Percentiles rank a stretch among this genome's conserved stretches.
Evolutionary conservation across 2,797 vertebrate genomes (phyloP).

Genomic region (Knipowitschia caucasica): DNA sequence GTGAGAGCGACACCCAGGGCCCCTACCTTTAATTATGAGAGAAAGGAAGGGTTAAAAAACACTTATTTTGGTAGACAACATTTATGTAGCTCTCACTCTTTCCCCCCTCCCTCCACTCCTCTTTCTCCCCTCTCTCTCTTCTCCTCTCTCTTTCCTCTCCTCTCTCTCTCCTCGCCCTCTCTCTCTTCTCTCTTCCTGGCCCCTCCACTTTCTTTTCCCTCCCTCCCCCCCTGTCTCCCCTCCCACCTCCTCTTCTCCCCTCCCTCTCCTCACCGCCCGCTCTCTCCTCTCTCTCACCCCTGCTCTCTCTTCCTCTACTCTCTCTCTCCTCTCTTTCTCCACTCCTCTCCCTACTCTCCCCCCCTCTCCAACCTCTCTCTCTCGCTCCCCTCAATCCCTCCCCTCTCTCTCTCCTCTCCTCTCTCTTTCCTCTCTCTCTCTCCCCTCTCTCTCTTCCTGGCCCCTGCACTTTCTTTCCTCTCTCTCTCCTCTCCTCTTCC

Average conservation of each 20-base stretch:
- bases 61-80: too few relatives aligned
- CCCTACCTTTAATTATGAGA: too few relatives aligned
- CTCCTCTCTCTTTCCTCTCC: not conserved
- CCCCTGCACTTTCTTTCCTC: too few relatives aligned
- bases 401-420: not conserved
- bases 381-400: not conserved
- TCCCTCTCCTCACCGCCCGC: not conserved
- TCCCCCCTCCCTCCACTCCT: not conserved
- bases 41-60: too few relatives aligned
- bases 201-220: not conserved
- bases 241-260: not conserved
- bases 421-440: not conserved
- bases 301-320: not conserved
- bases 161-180: not conserved
- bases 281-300: not conserved
- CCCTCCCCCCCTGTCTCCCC: too few relatives aligned
- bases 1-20: too few relatives aligned
- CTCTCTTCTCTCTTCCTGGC: not conserved
- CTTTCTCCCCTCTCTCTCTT: not conserved
- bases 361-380: slow-evolving; percentile 30
- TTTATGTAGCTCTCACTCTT: too few relatives aligned
- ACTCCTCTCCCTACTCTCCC: too few relatives aligned
- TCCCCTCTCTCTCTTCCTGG: not conserved
- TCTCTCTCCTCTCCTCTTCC: too few relatives aligned
- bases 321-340: too few relatives aligned